Evolutionary conservation across 2,797 vertebrate species (phyloP).

Genomic region (Gorsachius magnificus): DNA sequence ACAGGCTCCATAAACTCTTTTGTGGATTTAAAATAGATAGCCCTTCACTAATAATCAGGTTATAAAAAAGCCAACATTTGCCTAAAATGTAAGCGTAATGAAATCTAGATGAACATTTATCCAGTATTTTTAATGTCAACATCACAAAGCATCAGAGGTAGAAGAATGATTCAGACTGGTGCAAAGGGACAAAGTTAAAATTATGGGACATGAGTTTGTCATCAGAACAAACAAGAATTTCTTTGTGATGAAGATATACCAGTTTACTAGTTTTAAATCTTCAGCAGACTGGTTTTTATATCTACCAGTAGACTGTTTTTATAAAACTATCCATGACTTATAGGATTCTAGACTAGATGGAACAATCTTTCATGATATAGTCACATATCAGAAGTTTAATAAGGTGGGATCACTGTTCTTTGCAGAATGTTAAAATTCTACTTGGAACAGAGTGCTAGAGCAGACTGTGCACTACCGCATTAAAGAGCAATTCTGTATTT

Average conservation of each 20-base stretch:
- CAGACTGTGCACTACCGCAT: neutral
- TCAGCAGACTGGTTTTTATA: neutral
- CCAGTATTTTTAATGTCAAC: neutral
- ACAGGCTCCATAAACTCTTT: slow-evolving; percentile 4
- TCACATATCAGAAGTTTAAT: neutral
- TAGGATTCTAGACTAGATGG: neutral
- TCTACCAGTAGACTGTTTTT: neutral
- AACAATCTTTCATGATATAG: neutral
- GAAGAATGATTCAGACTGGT: neutral
- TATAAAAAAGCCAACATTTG: neutral
- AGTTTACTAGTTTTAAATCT: neutral
- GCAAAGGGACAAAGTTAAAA: neutral
- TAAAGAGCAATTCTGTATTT: neutral
- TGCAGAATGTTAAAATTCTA: neutral
- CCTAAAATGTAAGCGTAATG: neutral
- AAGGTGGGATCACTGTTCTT: neutral
- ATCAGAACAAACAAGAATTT: neutral
- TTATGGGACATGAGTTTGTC: neutral
- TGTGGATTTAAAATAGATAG: neutral
- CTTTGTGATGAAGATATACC: neutral
- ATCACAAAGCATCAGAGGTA: neutral
- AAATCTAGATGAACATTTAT: neutral
- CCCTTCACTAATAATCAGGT: neutral
- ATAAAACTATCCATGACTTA: neutral
- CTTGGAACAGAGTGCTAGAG: neutral